Evolutionary conservation across 2,888 invertebrate species (phyloP).

Genomic region (Rugalucina vietnamica): DNA sequence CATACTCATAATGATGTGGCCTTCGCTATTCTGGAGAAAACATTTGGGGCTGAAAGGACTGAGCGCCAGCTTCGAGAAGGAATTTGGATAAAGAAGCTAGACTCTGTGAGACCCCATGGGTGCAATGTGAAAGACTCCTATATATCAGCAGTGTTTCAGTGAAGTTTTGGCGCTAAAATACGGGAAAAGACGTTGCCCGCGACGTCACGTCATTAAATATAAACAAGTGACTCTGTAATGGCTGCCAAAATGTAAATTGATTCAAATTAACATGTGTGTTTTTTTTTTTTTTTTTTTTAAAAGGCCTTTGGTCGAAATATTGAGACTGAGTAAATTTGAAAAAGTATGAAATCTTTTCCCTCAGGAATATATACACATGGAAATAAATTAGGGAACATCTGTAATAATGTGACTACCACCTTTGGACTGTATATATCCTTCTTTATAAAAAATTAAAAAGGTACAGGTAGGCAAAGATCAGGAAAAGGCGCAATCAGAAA

Average conservation of each 20-base stretch:
- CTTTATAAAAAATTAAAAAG: too few species aligned
- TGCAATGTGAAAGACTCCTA: too few species aligned
- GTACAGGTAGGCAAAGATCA: too few species aligned
- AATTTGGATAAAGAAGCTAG: not conserved
- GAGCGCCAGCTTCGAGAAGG: not conserved
- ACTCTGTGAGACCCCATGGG: not conserved
- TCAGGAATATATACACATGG: too few species aligned
- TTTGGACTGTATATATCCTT: too few species aligned
- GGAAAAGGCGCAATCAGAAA: too few species aligned
- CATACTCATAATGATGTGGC: not conserved
- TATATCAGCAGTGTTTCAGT: too few species aligned
- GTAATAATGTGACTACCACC: too few species aligned
- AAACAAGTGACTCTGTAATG: not conserved
- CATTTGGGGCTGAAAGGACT: not conserved
- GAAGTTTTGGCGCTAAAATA: too few species aligned
- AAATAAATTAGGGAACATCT: too few species aligned
- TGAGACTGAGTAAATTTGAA: not conserved
- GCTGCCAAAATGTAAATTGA: not conserved
- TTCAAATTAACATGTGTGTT: too few species aligned
- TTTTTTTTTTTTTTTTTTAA: not conserved
- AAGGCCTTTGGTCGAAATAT: not conserved
- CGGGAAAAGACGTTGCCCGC: not conserved
- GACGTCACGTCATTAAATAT: not conserved
- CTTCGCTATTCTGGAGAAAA: not conserved
- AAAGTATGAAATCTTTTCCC: too few species aligned